Evolutionary conservation across 2,888 invertebrate species (phyloP), one percentile per base, ranked within the genome.

Genomic region (Eupeodes latifasciatus): DNA sequence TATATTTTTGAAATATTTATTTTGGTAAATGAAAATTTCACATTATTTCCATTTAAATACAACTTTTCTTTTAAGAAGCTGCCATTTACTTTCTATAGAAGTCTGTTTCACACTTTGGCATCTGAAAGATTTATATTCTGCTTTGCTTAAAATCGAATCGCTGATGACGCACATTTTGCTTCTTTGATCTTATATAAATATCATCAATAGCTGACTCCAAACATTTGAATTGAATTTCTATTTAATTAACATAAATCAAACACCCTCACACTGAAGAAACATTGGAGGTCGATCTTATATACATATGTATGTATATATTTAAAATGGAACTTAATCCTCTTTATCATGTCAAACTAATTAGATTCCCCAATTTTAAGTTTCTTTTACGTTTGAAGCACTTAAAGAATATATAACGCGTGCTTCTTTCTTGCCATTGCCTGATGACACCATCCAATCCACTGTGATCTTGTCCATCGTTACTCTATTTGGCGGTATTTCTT

Each of bases 241-340:
- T 88, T 75, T 57, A 88, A 88, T 85, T 74, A 55, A 77, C 74
- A 88, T 85, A 88, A 88, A 88, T 88, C 78, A 85, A 85, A 77
- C 85, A 55, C 74, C 79, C 61, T 71, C 69, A 51, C 77, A 66
- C 74, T 34, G 53, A 40, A 7, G 6, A 40, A 9, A 9, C 40
- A 71, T 67, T n/a, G 34, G 51, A 85, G 81, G 85, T 85, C 77
- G 85, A 81, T 81, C 81, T 75, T 19, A 47, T 14, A 34, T 36
- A 74, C 62, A 14, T 27, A 3, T 27, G 27, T 27, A 27, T 2
- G 27, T 27, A 27, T 27, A 27, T 27, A 3, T 19, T 19, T 27
- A 7, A 27, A 40, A 66, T 44, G 66, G 47, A 66, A 77, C 80
- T 57, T 85, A 78, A 81, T 85, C 78, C 78, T 62, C 88, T 88